Evolutionary conservation across 2,888 invertebrate genomes (phyloP).

Genomic region (Dysmachus trigonus): DNA sequence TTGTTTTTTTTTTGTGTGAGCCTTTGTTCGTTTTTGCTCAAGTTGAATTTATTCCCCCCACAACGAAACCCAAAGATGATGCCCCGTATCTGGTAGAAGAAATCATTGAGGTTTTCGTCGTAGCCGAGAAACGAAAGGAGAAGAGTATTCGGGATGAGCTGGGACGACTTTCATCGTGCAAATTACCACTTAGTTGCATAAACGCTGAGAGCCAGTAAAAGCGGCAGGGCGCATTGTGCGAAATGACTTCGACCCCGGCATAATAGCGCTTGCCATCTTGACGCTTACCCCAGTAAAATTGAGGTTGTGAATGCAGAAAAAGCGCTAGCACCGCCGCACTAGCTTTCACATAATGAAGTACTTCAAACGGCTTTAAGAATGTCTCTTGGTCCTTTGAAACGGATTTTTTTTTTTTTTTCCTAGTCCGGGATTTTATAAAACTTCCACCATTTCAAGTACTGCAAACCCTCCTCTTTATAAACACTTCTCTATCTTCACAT

Average conservation of each 20-base stretch:
- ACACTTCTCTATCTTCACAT: conserved; percentile 4
- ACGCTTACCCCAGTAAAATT: conserved; percentile 37
- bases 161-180: conserved; percentile 28
- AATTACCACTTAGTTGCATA: conserved; percentile 43
- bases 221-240: conserved; percentile 19
- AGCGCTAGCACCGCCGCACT: not conserved
- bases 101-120: conserved; percentile 9
- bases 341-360: conserved; percentile 27
- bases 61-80: not conserved
- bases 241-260: conserved; percentile 38
- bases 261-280: conserved; percentile 37
- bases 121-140: not conserved
- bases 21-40: conserved; percentile 12
- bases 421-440: not conserved
- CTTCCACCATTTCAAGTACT: conserved; percentile 15
- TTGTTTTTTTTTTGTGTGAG: not conserved
- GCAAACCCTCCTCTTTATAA: conserved; percentile 3
- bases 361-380: conserved; percentile 17
- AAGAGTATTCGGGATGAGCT: not conserved
- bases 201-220: conserved; percentile 14
- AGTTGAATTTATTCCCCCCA: conserved; percentile 1
- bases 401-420: conserved; percentile 5
- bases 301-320: conserved; percentile 36
- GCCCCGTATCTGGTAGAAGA: not conserved
- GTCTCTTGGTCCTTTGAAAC: conserved; percentile 23